Base-by-base conservation (phyloP, 2,797 vertebrate species). In the Paedocypris micromegethes region DNA sequence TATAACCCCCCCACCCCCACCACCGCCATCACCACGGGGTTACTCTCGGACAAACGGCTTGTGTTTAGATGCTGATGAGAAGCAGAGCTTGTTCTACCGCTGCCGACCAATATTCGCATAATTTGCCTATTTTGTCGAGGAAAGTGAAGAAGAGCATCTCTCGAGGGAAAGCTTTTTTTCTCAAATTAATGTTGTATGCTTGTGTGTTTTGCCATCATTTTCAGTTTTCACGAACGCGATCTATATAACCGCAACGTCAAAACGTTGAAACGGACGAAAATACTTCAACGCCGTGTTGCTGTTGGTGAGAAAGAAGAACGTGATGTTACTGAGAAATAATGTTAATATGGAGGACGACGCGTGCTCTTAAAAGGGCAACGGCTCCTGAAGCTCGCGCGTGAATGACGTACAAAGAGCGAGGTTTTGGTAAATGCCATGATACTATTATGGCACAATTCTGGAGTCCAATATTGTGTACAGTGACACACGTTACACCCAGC, bases 31-130 rank as follows among this genome's bases (percentile, higher is more conserved):
- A 3, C 40, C 8, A 5, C 8, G 61, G 55, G 78, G 78, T 79
- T 75, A 79, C 78, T 79, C 42, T 75, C 75, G 75, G 75, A 6
- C 75, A 79, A 68, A 66, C 45, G 9, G 63, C 44, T 44, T 43
- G 50, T 50, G 39, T 6, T 40, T 9, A 2, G 46, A 41, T 42
- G 9, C 9, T 23, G 48, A 45, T 23, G 47, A 6, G 42, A 46
- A 68, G 9, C 40, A 51, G 5, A 3, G 42, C 56, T 4, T 23
- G 49, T 46, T 5, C 23, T 8, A 45, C 50, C 58, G 6, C 42
- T 6, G 23, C 40, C 4, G 9, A 4, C 5, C 4, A 5, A 37
- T 42, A 53, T 6, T 2, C 5, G 3, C 23, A 43, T 3, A 23
- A 50, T 44, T 38, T 1, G 3, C 2, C 7, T 0, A 42, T 44